Base-by-base conservation (phyloP, 1,140 invertebrate species). In the Magallana ariakensis region DNA sequence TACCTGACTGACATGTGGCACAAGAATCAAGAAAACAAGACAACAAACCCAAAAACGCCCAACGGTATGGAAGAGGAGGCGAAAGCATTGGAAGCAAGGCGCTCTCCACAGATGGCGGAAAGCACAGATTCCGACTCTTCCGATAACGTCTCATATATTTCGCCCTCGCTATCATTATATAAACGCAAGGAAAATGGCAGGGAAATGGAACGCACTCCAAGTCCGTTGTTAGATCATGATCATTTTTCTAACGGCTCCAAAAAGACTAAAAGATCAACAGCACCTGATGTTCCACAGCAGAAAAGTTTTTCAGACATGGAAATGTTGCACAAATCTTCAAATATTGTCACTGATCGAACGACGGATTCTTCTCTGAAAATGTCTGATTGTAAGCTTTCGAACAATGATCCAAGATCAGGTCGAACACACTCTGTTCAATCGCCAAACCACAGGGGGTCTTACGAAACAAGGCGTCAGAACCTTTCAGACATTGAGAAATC, bases 1-100 rank as follows among this genome's bases (percentile, higher is more conserved):
- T 89, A 86, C 53, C 16, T 89, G 10, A 46, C 22, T 9, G 70
- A 87, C 55, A 53, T 83, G 10, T 84, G 86, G 62, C 46, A 58
- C 3, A 80, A 60, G 16, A 10, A 56, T 53, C 15, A 54, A 9
- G 80, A 54, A n/a, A 22, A n/a, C 54, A 56, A 22, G 54, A 56
- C 10, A 55, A 10, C 46, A 15, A 56, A 82, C 55, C 11, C 33
- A 19, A 10, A 33, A 82, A 55, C 33, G 33, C 33, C 46, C 9
- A 56, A 82, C 54, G 19, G 46, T 54, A 6, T 10, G 46, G 46
- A 19, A 9, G 80, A 55, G 19, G 46, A n/a, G n/a, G n/a, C 19
- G 13, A 54, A 15, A 10, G 16, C n/a, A 15, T 10, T 9, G 16
- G 54, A 22, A 53, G 19, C 33, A 16, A 82, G 80, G 33, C 33